Base-by-base conservation (phyloP, 2,113 vertebrate species). In the Scomber japonicus region DNA sequence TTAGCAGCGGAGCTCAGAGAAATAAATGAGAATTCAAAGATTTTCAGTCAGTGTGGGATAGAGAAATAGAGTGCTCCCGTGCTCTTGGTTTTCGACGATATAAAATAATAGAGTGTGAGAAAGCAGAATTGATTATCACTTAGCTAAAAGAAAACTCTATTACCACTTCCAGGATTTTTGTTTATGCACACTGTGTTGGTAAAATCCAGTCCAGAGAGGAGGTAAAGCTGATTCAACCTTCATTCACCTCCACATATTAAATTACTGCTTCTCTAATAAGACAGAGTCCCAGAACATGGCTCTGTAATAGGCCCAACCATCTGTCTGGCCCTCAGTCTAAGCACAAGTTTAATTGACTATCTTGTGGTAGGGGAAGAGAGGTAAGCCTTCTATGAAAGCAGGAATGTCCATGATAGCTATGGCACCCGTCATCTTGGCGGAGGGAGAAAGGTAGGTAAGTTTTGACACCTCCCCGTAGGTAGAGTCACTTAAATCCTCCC, bases 361-460 rank as follows among this genome's bases (percentile, higher is more conserved):
- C 92, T 97, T 98, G 92, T 98, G 96, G 92, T 96, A 97, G 66
- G 97, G 97, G 90, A 96, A 96, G 90, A 98, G 96, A 55, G 94
- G 95, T 80, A 98, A 95, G 69, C 67, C 93, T 90, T 94, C 82
- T 24, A 91, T 97, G 91, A 98, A 98, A 87, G 95, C 94, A 77
- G 94, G 94, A 87, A 98, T 96, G 86, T 98, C 96, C 88, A 94
- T 94, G 87, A 98, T 95, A 85, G 95, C 87, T 48, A 91, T 79
- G 40, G 93, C 74, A 0, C 90, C 73, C 15, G 88, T 85, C 93
- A 97, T 94, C 80, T 95, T 64, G 70, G 95, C 84, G n/a, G 97
- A 96, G 11, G 94, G 60, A 4, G 95, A 93, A 74, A 98, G 89
- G 91, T 97, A 96, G 86, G 78, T 95, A 63, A 98, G 96, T 67